These are phyloP conservation scores for Drepana falcataria DNA, from an alignment of 2,888 invertebrate species.

Conservation along the genomic window DNA sequence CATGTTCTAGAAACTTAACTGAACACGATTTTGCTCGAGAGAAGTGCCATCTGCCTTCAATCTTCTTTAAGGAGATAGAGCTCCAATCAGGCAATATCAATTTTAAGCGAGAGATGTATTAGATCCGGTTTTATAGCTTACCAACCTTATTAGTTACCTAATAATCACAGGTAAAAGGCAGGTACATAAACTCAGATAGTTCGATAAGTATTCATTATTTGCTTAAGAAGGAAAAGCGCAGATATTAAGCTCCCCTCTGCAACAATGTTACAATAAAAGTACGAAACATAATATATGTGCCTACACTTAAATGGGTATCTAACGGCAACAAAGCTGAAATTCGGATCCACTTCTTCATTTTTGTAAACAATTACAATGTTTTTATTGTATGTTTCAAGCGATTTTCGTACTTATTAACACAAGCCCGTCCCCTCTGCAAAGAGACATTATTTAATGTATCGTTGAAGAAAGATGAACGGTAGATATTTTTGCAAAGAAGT, in stretches of 20 bases:
- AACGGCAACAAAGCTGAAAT: slow-evolving; percentile 30
- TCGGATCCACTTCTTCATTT: slow-evolving; percentile 19
- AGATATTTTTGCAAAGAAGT: slow-evolving; percentile 73
- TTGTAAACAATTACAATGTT: slow-evolving; percentile 27
- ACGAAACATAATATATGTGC: slow-evolving; percentile 40
- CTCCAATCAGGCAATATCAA: too few species aligned
- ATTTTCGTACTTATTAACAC: slow-evolving; percentile 54
- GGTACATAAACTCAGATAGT: too few species aligned
- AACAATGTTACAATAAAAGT: slow-evolving; percentile 57
- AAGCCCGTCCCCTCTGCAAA: slow-evolving; percentile 69
- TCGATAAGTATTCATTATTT: too few species aligned
- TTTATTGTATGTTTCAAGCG: slow-evolving; percentile 36
- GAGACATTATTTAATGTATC: slow-evolving; percentile 75
- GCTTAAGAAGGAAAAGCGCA: too few species aligned
- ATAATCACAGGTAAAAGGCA: too few species aligned
- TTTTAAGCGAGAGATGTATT: too few species aligned
- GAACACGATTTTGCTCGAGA: too few species aligned
- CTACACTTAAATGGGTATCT: not conserved
- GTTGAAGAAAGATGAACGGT: slow-evolving; percentile 74
- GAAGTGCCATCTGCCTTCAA: too few species aligned
- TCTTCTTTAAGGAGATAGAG: too few species aligned
- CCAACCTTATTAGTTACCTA: too few species aligned
- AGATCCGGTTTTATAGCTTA: too few species aligned
- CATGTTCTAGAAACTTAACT: too few species aligned
- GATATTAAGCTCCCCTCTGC: slow-evolving; percentile 28